A percentile compares a stretch with the other conserved stretches of the same genome.
Evolutionary conservation across 1,140 invertebrate genomes (phyloP).

Genomic region (Atta colombica): DNA sequence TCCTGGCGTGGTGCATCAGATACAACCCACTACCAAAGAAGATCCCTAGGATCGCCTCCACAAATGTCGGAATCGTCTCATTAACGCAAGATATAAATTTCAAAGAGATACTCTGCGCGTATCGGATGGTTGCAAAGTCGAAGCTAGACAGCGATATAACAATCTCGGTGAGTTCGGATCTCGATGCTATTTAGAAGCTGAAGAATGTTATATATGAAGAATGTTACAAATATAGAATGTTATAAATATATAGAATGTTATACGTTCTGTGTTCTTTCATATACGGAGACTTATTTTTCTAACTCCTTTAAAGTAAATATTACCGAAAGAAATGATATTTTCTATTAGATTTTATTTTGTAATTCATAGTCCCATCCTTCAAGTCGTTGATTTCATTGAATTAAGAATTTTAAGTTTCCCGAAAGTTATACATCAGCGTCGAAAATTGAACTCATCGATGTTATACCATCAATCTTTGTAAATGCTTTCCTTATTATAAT

Average conservation of each 20-base stretch:
- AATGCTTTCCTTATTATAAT: conserved; percentile 44
- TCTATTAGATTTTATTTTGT: background rate
- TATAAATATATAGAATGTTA: conserved; percentile 4
- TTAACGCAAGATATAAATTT: background rate
- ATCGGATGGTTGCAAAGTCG: conserved; percentile 38
- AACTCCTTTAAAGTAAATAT: background rate
- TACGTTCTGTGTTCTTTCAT: conserved; percentile 1
- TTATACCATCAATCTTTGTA: background rate
- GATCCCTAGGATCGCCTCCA: conserved; percentile 81
- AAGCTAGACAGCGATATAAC: conserved; percentile 37
- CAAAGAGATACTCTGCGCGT: conserved; percentile 4
- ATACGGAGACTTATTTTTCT: background rate
- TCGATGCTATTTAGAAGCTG: conserved; percentile 7
- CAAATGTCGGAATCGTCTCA: conserved; percentile 5
- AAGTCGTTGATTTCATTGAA: conserved; percentile 5
- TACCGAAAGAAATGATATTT: background rate
- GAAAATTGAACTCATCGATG: conserved; percentile 38
- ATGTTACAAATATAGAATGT: conserved; percentile 10
- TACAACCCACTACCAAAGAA: conserved; percentile 84
- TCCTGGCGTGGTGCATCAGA: conserved; percentile 82
- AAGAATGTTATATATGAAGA: conserved; percentile 13
- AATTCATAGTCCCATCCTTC: background rate
- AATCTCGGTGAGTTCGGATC: conserved; percentile 43
- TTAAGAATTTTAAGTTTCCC: background rate
- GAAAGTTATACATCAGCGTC: background rate